Evolutionary conservation across 2,797 vertebrate genomes (phyloP).

Genomic region (Micrastur ruficollis): DNA sequence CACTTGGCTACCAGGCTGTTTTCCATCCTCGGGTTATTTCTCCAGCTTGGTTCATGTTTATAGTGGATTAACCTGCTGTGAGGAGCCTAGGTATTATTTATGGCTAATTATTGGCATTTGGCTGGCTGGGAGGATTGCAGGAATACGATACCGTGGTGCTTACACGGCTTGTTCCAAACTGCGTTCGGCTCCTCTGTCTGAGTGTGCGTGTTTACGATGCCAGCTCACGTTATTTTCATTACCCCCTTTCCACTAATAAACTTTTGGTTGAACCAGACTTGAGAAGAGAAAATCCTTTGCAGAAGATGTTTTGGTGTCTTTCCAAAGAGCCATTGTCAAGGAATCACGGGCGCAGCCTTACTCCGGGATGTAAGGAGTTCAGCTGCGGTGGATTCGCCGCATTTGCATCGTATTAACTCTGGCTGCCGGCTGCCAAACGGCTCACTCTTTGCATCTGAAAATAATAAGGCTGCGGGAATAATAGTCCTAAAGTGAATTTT

Average conservation of each 20-base stretch:
- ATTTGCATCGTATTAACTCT: constrained; percentile 12
- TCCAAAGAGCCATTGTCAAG: background rate
- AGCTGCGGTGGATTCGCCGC: background rate
- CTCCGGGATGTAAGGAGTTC: background rate
- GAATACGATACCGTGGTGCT: background rate
- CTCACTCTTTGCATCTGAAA: background rate
- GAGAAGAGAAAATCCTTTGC: constrained; percentile 5
- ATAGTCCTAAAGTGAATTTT: background rate
- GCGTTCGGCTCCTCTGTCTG: background rate
- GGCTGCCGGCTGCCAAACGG: background rate
- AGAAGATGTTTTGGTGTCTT: constrained; percentile 10
- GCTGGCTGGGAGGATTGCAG: background rate
- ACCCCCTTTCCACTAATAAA: constrained; percentile 3
- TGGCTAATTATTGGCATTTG: constrained; percentile 15
- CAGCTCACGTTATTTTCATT: constrained; percentile 45
- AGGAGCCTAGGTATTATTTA: constrained; percentile 45
- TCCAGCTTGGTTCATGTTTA: background rate
- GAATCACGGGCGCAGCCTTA: background rate
- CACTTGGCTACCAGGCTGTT: constrained; percentile 19
- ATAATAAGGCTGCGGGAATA: background rate
- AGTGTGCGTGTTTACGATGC: constrained; percentile 2
- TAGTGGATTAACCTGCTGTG: constrained; percentile 25
- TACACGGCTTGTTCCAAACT: constrained; percentile 1
- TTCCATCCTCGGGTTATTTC: constrained; percentile 23
- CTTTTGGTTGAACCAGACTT: background rate